Evolutionary conservation across 1,140 invertebrate genomes (phyloP), one percentile per base, ranked within the genome.

Genomic region (Vanessa atalanta): DNA sequence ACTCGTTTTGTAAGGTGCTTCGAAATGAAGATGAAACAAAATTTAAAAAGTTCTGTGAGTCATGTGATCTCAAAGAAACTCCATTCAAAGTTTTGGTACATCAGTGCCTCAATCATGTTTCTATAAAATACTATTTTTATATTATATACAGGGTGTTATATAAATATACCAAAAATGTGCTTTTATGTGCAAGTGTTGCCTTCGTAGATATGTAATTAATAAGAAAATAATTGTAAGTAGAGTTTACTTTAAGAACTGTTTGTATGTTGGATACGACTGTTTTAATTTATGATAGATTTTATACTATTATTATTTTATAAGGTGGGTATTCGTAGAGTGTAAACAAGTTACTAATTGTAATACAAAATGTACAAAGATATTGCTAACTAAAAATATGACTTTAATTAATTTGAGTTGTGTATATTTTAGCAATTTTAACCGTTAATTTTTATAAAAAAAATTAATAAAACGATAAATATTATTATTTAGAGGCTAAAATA

Each of bases 121-220:
- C 51, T 80, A 83, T 76, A 73, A 73, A 73, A 81, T 80, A 84
- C 81, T 91, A 90, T 90, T 90, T 91, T 90, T 86, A 87, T 92
- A 89, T 83, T 76, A 77, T 90, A 88, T 90, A 92, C 90, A 92
- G 90, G 89, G 89, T 92, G 89, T 90, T 89, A 81, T 83, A 81
- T 81, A 84, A 87, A 86, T 89, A 91, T 87, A 90, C 89, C 89
- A 92, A 91, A 91, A 91, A 76, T 86, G 84, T 91, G 88, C 89
- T 92, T 92, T 92, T 92, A 90, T 78, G 79, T 84, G 83, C 87
- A 86, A 87, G 77, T 86, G 84, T 88, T 89, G 88, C 87, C 88
- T 92, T 88, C 83, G 74, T 88, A 89, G 26, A 31, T 81, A 82
- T 31, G n/a, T 88, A 84, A 79, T 61, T 66, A 70, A 65, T 79